Evolutionary conservation across 1,140 invertebrate species (phyloP).

Genomic region (Danaus melanippus): DNA sequence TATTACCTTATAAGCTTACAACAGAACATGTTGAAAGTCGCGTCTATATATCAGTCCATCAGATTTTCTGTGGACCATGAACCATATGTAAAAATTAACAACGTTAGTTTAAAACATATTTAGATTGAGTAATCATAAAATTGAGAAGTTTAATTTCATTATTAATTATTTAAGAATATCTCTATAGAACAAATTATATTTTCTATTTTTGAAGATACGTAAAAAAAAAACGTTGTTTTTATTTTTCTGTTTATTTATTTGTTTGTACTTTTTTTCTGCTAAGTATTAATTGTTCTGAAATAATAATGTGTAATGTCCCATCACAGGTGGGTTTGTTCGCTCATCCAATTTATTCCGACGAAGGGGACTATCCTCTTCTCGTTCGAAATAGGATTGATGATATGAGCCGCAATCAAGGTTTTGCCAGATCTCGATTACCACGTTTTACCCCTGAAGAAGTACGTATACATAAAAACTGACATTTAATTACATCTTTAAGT

Average conservation of each 20-base stretch:
- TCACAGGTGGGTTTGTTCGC: constrained; percentile 75
- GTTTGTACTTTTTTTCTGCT: constrained; percentile 7
- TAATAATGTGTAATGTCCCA: not conserved
- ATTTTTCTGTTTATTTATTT: not conserved
- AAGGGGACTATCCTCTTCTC: constrained; percentile 77
- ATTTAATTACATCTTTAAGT: constrained; percentile 1
- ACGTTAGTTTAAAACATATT: too few relatives aligned
- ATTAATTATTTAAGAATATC: not conserved
- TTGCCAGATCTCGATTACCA: constrained; percentile 73
- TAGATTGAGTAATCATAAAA: too few relatives aligned
- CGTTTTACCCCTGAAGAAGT: constrained; percentile 74
- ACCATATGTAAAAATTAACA: too few relatives aligned
- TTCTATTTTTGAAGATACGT: not conserved
- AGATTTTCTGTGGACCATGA: too few relatives aligned
- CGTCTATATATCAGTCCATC: too few relatives aligned
- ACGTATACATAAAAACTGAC: constrained; percentile 17
- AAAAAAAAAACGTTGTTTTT: not conserved
- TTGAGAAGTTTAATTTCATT: constrained; percentile 4
- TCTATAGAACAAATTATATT: not conserved
- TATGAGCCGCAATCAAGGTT: constrained; percentile 74
- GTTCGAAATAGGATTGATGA: constrained; percentile 74
- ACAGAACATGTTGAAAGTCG: too few relatives aligned
- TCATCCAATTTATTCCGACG: constrained; percentile 76
- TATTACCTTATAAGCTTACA: too few relatives aligned
- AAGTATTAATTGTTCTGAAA: not conserved